A percentile compares a stretch with the other conserved stretches of the same genome.
phyloP scores from a whole-genome alignment of 2,113 vertebrate species.

The Eira barbara region DNA sequence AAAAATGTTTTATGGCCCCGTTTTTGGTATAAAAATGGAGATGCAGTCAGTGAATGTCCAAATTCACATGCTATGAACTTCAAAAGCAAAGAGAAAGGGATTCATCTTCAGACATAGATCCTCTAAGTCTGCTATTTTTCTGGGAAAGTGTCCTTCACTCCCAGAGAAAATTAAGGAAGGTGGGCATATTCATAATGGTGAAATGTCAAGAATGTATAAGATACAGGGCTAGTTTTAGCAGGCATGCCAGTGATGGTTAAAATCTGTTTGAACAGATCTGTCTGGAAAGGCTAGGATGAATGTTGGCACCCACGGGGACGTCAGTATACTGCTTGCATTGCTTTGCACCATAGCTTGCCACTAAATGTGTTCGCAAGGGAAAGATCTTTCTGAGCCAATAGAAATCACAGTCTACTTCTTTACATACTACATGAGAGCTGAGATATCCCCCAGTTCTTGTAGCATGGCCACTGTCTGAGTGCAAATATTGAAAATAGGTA shows the following conservation, averaged over 20 bases:
- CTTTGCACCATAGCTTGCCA: background rate
- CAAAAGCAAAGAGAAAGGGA: background rate
- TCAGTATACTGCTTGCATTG: background rate
- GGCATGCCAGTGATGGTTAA: background rate
- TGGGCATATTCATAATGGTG: background rate
- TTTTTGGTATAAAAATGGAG: background rate
- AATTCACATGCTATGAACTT: background rate
- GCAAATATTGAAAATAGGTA: background rate
- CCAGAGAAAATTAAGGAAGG: background rate
- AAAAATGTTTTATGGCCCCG: background rate
- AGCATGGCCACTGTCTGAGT: background rate
- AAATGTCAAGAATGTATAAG: background rate
- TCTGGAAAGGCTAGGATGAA: background rate
- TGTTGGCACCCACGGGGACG: rapidly evolving
- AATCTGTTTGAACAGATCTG: background rate
- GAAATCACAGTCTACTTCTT: background rate
- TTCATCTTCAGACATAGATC: background rate
- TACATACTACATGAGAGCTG: background rate
- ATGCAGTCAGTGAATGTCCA: background rate
- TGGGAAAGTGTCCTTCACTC: rapidly evolving
- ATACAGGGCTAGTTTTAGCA: background rate
- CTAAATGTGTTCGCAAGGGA: background rate
- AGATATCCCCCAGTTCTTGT: background rate
- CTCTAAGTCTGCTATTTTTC: background rate
- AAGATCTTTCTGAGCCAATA: background rate